These are phyloP conservation scores for Liolophura sinensis DNA, from an alignment of 1,140 invertebrate species.

Conservation along the genomic window DNA sequence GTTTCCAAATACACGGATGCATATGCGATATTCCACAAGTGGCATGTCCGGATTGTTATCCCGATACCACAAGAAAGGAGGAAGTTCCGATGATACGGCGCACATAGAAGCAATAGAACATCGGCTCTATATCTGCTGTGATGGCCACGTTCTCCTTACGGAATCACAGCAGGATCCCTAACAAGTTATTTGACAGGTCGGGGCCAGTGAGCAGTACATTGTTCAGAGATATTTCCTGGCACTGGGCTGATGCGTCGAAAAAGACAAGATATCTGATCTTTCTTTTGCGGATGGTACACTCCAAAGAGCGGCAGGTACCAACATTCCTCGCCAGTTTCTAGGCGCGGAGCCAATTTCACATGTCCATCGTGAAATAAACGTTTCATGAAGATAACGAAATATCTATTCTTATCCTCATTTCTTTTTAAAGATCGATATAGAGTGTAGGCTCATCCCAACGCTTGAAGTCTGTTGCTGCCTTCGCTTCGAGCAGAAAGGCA, in stretches of 20 bases:
- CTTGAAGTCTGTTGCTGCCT: constrained; percentile 12
- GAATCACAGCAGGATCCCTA: constrained; percentile 28
- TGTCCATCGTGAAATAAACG: constrained; percentile 6
- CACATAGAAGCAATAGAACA: constrained; percentile 16
- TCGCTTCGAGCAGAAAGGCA: constrained; percentile 17
- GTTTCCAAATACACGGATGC: constrained; percentile 16
- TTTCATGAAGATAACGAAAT: constrained; percentile 21
- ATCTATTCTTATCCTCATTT: constrained; percentile 15
- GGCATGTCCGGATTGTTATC: constrained; percentile 5
- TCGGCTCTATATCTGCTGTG: constrained; percentile 16
- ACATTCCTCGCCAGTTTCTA: constrained; percentile 10
- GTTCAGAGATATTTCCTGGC: constrained; percentile 33
- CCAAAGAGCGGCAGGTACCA: constrained; percentile 24
- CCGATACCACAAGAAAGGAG: constrained; percentile 15
- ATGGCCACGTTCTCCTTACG: constrained; percentile 19
- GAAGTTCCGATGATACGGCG: constrained; percentile 4
- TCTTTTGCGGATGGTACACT: constrained; percentile 24
- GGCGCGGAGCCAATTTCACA: constrained; percentile 20
- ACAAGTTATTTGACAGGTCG: constrained; percentile 44
- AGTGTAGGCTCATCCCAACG: constrained; percentile 9
- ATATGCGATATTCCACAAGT: constrained; percentile 11
- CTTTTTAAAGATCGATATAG: constrained; percentile 14
- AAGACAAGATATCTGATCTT: constrained; percentile 16
- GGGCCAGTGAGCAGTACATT: constrained; percentile 35
- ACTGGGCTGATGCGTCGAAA: constrained; percentile 16